These are phyloP conservation scores for Athetis lepigone DNA, from an alignment of 2,888 invertebrate genomes.

Conservation along the genomic window DNA sequence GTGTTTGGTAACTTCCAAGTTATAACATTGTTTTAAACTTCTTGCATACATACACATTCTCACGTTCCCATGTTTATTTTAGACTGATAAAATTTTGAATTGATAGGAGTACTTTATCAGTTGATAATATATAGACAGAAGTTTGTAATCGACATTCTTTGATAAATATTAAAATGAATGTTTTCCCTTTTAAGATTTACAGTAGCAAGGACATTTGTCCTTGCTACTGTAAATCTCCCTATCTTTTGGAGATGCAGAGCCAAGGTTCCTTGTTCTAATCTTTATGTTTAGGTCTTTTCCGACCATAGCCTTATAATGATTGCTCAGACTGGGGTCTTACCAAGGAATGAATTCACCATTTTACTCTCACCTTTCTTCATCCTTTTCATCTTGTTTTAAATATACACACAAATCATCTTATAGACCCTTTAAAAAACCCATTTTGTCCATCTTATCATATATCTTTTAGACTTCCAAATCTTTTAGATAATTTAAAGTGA, in stretches of 20 bases:
- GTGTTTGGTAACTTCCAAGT: too few relatives aligned
- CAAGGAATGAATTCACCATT: too few relatives aligned
- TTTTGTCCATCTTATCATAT: too few relatives aligned
- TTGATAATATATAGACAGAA: slow-evolving; percentile 19
- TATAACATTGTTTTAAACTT: too few relatives aligned
- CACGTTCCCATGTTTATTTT: background rate
- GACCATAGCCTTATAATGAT: too few relatives aligned
- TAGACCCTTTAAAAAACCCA: background rate
- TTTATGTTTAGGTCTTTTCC: too few relatives aligned
- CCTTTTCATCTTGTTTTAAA: too few relatives aligned
- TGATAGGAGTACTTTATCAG: slow-evolving; percentile 3
- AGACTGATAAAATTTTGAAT: slow-evolving; percentile 7
- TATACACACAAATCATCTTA: too few relatives aligned
- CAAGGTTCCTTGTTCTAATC: background rate
- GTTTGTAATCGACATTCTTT: background rate
- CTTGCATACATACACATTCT: background rate
- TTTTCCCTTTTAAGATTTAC: slow-evolving; percentile 17
- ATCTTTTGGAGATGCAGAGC: background rate
- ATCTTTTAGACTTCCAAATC: too few relatives aligned
- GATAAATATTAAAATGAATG: slow-evolving; percentile 15
- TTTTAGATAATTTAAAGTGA: slow-evolving; percentile 23
- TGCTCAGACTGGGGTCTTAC: too few relatives aligned
- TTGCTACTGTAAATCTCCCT: too few relatives aligned
- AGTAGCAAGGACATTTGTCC: slow-evolving; percentile 11
- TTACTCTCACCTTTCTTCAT: too few relatives aligned